Evolutionary conservation across 2,113 vertebrate genomes (phyloP).

Genomic region (Clupea harengus): DNA sequence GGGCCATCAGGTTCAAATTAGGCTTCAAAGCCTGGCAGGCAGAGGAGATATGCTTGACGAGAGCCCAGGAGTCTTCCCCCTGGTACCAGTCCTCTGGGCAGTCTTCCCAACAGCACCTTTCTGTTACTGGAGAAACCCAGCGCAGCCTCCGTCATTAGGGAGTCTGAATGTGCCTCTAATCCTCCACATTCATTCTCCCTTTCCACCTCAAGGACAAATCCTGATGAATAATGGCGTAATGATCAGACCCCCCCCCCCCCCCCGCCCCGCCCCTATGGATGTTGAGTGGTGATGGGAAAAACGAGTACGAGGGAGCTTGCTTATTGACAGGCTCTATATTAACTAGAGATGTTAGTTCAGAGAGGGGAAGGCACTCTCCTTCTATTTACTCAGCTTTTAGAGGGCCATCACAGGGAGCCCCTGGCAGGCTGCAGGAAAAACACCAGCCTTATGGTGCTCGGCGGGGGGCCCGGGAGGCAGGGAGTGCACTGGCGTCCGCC

Average conservation of each 20-base stretch:
- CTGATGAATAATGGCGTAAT: background rate
- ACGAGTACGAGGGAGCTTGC: conserved; percentile 28
- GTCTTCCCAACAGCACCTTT: background rate
- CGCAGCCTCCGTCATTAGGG: background rate
- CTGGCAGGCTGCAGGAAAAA: conserved; percentile 56
- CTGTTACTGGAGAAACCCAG: conserved; percentile 3
- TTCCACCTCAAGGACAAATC: background rate
- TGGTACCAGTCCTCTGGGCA: conserved; percentile 3
- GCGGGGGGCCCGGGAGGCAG: conserved; percentile 50
- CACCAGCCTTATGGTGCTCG: conserved; percentile 68
- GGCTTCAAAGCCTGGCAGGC: background rate
- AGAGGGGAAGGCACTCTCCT: background rate
- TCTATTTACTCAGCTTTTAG: conserved; percentile 49
- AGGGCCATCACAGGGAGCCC: conserved; percentile 49
- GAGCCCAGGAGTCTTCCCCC: conserved; percentile 13
- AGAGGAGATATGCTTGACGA: background rate
- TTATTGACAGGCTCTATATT: conserved; percentile 54
- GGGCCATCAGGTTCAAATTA: conserved; percentile 10
- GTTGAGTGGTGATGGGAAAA: conserved; percentile 41
- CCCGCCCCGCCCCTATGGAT: conserved; percentile 55
- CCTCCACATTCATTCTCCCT: background rate
- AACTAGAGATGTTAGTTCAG: conserved; percentile 57
- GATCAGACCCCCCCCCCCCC: background rate
- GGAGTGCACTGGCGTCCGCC: background rate
- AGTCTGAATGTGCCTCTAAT: background rate